Conservation (phyloP, 2,888 invertebrate species). For the Xestia rhomboidea region DNA sequence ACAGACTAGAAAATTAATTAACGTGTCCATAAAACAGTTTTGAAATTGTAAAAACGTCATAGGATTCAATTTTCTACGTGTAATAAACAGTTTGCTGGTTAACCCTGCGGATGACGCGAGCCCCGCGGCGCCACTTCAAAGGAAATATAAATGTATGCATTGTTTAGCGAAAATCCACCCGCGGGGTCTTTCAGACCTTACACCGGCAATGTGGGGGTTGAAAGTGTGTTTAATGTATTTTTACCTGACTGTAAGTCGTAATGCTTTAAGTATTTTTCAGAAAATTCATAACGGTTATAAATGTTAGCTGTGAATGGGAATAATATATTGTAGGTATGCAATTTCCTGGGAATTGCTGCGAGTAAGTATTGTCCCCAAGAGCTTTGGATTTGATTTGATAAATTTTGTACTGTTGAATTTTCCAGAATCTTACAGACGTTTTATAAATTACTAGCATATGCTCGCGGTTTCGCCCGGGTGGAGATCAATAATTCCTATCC, state of each 20-base stretch:
- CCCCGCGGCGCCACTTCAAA: constrained; percentile 88
- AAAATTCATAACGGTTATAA: constrained; percentile 20
- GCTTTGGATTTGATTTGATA: neutral
- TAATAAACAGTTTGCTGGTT: constrained; percentile 83
- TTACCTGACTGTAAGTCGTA: constrained; percentile 50
- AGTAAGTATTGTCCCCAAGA: neutral
- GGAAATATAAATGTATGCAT: constrained; percentile 89
- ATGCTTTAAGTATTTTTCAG: constrained; percentile 51
- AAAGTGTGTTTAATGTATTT: constrained; percentile 61
- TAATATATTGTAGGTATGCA: constrained; percentile 39
- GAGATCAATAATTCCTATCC: too few species aligned
- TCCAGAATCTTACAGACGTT: neutral
- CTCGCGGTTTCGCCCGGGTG: too few species aligned
- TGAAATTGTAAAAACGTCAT: constrained; percentile 63
- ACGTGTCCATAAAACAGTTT: constrained; percentile 44
- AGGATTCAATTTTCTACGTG: constrained; percentile 80
- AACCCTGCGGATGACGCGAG: constrained; percentile 86
- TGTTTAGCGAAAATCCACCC: constrained; percentile 87
- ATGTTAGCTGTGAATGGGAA: constrained; percentile 11
- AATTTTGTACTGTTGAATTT: neutral
- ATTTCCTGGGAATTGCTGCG: constrained; percentile 20
- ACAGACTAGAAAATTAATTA: constrained; percentile 23
- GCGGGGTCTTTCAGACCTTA: constrained; percentile 77
- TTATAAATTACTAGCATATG: too few species aligned
- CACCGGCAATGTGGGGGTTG: constrained; percentile 70